Percentiles rank a stretch among this genome's conserved stretches.
phyloP scores from a whole-genome alignment of 2,888 invertebrate species.

The Dicyrtomina minuta region DNA sequence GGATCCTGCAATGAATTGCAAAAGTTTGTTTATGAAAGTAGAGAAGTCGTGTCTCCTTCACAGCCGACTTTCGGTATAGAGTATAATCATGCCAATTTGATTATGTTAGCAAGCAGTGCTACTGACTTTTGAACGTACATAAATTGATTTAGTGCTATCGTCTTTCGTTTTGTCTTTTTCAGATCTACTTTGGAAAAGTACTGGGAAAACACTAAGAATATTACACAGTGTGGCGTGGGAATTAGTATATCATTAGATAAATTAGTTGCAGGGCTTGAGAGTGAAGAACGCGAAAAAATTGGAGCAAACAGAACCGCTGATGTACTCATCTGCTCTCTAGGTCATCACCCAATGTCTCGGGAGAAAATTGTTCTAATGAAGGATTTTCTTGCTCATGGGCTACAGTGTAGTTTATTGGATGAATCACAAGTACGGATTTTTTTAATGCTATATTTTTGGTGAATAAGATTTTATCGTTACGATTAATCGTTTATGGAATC shows the following conservation, averaged over 20 bases:
- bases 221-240: slow-evolving; percentile 69
- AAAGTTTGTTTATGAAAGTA: too few relatives aligned
- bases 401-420: slow-evolving; percentile 67
- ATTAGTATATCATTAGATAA: slow-evolving; percentile 81
- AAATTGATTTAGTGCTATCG: too few relatives aligned
- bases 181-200: slow-evolving; percentile 38
- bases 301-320: slow-evolving; percentile 63
- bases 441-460: too few relatives aligned
- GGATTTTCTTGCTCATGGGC: slow-evolving; percentile 72
- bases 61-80: too few relatives aligned
- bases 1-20: too few relatives aligned
- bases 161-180: neutral
- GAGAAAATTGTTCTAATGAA: slow-evolving; percentile 62
- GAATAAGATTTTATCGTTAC: slow-evolving; percentile 4
- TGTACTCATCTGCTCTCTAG: slow-evolving; percentile 68
- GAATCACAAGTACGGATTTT: slow-evolving; percentile 57
- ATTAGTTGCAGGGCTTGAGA: slow-evolving; percentile 57
- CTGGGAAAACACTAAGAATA: slow-evolving; percentile 51
- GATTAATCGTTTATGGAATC: neutral
- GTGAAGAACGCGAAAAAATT: slow-evolving; percentile 56
- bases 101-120: too few relatives aligned
- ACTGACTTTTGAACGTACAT: too few relatives aligned
- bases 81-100: too few relatives aligned
- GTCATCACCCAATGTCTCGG: slow-evolving; percentile 60
- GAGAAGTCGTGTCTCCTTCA: too few relatives aligned